phyloP scores from a whole-genome alignment of 2,888 invertebrate species.

The Agrochola litura region DNA sequence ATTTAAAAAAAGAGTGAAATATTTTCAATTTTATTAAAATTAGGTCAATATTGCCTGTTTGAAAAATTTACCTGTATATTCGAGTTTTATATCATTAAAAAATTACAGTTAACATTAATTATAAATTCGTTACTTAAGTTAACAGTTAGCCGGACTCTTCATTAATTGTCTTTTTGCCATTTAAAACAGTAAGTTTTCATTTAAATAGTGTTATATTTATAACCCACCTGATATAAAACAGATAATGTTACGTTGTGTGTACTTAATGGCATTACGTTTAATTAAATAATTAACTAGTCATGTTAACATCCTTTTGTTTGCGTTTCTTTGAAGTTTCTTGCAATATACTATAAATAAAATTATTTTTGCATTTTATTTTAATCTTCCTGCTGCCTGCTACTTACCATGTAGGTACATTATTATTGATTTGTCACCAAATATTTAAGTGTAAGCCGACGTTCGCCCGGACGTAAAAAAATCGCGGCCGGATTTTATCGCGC shows the following conservation, averaged over 20 bases:
- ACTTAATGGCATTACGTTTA: slow-evolving; percentile 60
- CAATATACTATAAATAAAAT: slow-evolving; percentile 35
- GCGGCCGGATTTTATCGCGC: too few relatives aligned
- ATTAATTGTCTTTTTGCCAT: slow-evolving; percentile 9
- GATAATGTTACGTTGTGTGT: slow-evolving; percentile 43
- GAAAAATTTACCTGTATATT: neutral
- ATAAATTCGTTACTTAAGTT: neutral
- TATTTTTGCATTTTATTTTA: slow-evolving; percentile 41
- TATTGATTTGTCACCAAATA: neutral
- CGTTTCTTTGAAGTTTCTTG: slow-evolving; percentile 34
- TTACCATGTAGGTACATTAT: neutral
- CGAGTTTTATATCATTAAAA: neutral
- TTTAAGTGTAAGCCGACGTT: too few relatives aligned
- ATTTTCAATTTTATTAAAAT: neutral
- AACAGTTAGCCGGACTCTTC: neutral
- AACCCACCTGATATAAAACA: slow-evolving; percentile 54
- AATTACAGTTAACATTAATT: neutral
- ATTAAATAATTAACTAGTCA: slow-evolving; percentile 59
- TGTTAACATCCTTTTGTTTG: slow-evolving; percentile 48
- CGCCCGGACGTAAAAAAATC: too few relatives aligned
- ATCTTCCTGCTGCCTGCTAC: neutral
- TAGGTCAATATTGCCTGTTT: too few relatives aligned
- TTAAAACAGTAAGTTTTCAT: slow-evolving; percentile 17
- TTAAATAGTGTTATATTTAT: slow-evolving; percentile 23
- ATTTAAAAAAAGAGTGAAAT: neutral